A percentile compares a stretch with the other conserved stretches of the same genome.
Evolutionary conservation across 2,113 vertebrate genomes (phyloP).

Genomic region (Eidolon helvum): DNA sequence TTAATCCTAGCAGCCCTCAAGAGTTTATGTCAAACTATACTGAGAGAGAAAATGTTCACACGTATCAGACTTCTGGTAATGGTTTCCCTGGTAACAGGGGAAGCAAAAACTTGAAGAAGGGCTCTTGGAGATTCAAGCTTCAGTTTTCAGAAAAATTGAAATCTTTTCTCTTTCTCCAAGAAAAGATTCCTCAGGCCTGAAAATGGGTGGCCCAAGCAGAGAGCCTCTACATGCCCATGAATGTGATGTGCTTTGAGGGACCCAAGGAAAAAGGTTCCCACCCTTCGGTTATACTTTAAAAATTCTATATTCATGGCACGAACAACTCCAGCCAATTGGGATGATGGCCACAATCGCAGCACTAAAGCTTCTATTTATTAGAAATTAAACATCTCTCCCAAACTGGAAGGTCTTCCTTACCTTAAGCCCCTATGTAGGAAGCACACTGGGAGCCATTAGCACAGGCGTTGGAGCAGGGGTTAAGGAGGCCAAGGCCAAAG

Average conservation of each 20-base stretch:
- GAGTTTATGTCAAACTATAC: neutral
- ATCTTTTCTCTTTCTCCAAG: neutral
- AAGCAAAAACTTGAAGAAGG: slow-evolving; percentile 39
- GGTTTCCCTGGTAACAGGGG: slow-evolving; percentile 58
- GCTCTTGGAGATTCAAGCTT: slow-evolving; percentile 28
- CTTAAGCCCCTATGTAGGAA: neutral
- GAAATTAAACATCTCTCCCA: neutral
- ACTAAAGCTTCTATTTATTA: neutral
- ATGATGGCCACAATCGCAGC: neutral
- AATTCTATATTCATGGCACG: neutral
- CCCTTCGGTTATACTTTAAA: neutral
- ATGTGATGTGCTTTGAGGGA: neutral
- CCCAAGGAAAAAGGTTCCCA: neutral
- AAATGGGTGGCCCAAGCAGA: neutral
- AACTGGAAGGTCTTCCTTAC: neutral
- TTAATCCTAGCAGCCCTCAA: neutral
- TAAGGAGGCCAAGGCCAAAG: neutral
- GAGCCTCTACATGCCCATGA: neutral
- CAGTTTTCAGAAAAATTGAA: slow-evolving; percentile 15
- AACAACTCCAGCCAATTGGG: neutral
- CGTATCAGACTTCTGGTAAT: slow-evolving; percentile 20
- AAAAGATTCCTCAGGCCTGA: neutral
- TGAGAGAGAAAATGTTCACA: slow-evolving; percentile 11
- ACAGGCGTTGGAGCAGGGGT: no score
- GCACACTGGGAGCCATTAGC: no score